phyloP scores from a whole-genome alignment of 2,888 invertebrate species.

The Dolomedes plantarius region DNA sequence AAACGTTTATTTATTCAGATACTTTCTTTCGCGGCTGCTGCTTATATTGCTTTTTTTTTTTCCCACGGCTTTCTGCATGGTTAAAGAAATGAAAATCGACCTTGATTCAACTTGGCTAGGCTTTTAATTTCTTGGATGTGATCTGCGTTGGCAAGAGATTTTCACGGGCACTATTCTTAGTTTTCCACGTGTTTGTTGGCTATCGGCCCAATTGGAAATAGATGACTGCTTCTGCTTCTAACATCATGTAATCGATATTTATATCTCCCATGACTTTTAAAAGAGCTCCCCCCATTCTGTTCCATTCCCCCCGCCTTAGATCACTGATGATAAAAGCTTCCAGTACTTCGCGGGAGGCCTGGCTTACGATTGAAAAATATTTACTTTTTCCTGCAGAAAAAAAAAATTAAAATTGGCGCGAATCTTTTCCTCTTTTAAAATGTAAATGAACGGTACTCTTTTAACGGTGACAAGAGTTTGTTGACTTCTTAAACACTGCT shows the following conservation, averaged over 20 bases:
- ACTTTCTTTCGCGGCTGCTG: too few relatives aligned
- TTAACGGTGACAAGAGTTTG: too few relatives aligned
- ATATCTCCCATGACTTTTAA: not conserved
- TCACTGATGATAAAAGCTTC: not conserved
- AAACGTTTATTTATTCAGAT: too few relatives aligned
- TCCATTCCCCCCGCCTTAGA: not conserved
- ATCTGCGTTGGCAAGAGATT: not conserved
- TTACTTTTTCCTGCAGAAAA: too few relatives aligned
- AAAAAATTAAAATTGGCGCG: too few relatives aligned
- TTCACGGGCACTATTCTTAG: not conserved
- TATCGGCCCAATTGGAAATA: not conserved
- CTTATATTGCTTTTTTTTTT: too few relatives aligned
- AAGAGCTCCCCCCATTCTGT: not conserved
- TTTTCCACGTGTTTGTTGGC: not conserved
- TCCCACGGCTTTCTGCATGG: too few relatives aligned
- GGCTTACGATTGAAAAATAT: too few relatives aligned
- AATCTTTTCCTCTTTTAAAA: too few relatives aligned
- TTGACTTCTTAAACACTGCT: too few relatives aligned
- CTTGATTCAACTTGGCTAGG: not conserved
- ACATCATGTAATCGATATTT: slow-evolving; percentile 1
- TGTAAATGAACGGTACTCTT: too few relatives aligned
- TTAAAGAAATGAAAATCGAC: not conserved
- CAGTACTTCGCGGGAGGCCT: not conserved
- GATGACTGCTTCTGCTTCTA: not conserved
- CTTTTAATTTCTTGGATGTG: not conserved